phyloP scores from a whole-genome alignment of 2,113 vertebrate genomes.

The Fregetta grallaria region DNA sequence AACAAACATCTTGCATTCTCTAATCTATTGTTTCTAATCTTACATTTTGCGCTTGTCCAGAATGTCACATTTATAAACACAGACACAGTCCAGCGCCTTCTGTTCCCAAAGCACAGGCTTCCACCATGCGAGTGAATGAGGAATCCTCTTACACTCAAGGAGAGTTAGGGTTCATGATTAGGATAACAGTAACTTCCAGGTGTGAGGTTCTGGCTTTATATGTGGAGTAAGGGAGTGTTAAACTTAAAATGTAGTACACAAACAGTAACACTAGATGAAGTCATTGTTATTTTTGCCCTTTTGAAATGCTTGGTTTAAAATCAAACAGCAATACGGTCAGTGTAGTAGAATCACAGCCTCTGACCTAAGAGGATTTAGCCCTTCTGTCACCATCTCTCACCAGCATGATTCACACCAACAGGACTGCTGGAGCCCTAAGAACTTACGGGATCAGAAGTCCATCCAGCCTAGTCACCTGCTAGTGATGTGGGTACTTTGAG shows the following conservation, averaged over 20 bases:
- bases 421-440: not conserved
- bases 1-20: not conserved
- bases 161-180: not conserved
- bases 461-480: not conserved
- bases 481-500: not conserved
- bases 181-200: not conserved
- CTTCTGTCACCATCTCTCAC: not conserved
- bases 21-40: constrained; percentile 27
- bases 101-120: not conserved
- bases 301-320: not conserved
- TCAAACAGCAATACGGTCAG: not conserved
- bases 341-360: not conserved
- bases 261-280: not conserved
- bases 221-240: not conserved
- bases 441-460: not conserved
- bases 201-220: not conserved
- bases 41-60: not conserved
- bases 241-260: not conserved
- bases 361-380: not conserved
- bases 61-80: not conserved
- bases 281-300: not conserved
- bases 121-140: not conserved
- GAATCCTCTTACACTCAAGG: not conserved
- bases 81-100: not conserved
- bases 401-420: not conserved